Evolutionary conservation across 2,888 invertebrate genomes (phyloP), one percentile per base, ranked within the genome.

Genomic region (Anthophora plumipes): DNA sequence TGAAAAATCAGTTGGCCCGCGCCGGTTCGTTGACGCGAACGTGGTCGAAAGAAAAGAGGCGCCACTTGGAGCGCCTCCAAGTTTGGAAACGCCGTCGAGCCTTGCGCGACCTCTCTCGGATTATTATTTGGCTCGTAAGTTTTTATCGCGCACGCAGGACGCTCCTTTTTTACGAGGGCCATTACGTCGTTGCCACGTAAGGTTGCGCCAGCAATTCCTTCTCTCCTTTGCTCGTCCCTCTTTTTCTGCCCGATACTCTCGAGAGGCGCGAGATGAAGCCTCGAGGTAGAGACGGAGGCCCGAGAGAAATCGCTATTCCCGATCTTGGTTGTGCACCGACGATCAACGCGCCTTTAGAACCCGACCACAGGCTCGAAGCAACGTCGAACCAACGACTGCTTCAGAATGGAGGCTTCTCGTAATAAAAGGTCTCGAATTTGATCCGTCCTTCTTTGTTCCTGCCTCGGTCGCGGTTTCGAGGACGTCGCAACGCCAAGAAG

Each of bases 91-190:
- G 79, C 39, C 31, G 63, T 25, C 46, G 66, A 57, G 77, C 37
- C 41, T 54, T n/a, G n/a, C 75, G 55, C 22, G 70, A 69, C 59
- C 61, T 71, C 68, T 31, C 59, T 67, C 77, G 81, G 88, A 88
- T 91, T 90, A 91, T 92, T 90, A 90, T 90, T 90, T 89, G 88
- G 78, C 89, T 91, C 91, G 90, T 92, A 91, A 91, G 91, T 91
- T 91, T 91, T 91, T 91, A 91, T 91, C 86, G 87, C 88, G 81
- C 88, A 85, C 89, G 89, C 89, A 89, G 89, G 87, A 74, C 50
- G 50, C 76, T 86, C 71, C 83, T 85, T 90, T 89, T 91, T 91
- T 91, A 91, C 89, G 90, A 90, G 84, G 83, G 86, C 85, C 89
- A 89, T 91, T 91, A 90, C 88, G 88, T 83, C 88, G 87, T 88